phyloP scores from a whole-genome alignment of 1,140 invertebrate genomes.

The Zaprionus gabonicus region DNA sequence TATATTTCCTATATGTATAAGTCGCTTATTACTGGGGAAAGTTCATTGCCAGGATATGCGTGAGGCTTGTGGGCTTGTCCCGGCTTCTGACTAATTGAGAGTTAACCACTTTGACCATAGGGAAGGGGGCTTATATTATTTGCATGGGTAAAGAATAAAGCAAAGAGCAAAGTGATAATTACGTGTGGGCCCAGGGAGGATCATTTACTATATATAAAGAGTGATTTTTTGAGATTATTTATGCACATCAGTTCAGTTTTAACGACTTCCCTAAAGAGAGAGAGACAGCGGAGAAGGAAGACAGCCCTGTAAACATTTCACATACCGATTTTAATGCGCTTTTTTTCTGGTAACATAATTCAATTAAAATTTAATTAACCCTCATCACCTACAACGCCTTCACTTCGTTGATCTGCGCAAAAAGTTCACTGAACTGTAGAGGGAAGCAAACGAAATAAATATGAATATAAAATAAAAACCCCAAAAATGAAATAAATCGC shows the following conservation, averaged over 20 bases:
- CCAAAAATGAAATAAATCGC: constrained; percentile 59
- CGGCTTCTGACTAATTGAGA: constrained; percentile 55
- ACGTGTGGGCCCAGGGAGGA: constrained; percentile 1
- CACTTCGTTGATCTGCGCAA: constrained; percentile 32
- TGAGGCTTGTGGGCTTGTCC: constrained; percentile 39
- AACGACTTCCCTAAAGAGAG: neutral
- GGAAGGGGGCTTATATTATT: constrained; percentile 18
- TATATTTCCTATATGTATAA: constrained; percentile 35
- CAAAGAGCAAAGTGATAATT: constrained; percentile 4
- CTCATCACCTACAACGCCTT: constrained; percentile 22
- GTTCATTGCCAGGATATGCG: constrained; percentile 43
- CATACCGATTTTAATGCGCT: neutral
- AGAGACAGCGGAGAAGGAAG: neutral
- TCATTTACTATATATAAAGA: neutral
- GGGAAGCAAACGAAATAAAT: constrained; percentile 25
- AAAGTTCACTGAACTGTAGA: constrained; percentile 65
- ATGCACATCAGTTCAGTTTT: neutral
- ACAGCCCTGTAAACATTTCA: neutral
- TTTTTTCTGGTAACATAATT: constrained; percentile 26
- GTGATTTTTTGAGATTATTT: neutral
- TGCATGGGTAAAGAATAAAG: neutral
- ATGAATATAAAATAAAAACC: constrained; percentile 25
- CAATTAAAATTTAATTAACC: constrained; percentile 49
- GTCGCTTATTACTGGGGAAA: constrained; percentile 59
- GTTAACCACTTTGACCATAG: constrained; percentile 20